Base-by-base conservation (phyloP, 2,113 vertebrate species). In the Mobula birostris region DNA sequence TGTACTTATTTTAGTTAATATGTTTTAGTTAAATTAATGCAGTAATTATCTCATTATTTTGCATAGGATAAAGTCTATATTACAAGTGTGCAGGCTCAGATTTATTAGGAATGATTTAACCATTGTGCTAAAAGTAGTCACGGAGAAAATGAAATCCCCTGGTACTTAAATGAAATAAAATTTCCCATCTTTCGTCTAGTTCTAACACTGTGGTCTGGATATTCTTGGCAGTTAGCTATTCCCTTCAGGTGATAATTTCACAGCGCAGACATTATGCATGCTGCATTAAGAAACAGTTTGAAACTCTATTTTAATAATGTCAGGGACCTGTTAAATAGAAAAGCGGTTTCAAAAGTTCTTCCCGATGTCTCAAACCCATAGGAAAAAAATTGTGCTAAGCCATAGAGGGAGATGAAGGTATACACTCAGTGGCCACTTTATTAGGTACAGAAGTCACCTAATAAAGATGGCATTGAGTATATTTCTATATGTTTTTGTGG, bases 11-110 rank as follows among this genome's bases (percentile, higher is more conserved):
- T 32, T 11, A 21, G 85, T 68, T 90, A 90, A 90, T 90, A 63
- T 17, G 66, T 68, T 68, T 90, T 5, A 15, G 61, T 32, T 66
- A 66, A 90, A 90, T 90, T 66, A 66, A 68, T n/a, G 32, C 85
- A 90, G n/a, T 90, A 66, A 90, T 90, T 90, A 19, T 90, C 85
- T 90, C 61, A 66, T 90, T 90, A 68, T 90, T 66, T 90, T 90
- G 15, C 61, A 66, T 12, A 66, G 7, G 61, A 29, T 90, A 66
- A 68, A 19, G 32, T 32, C 61, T 66, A 90, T 66, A 90, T 90
- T 68, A 90, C 29, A 90, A 36, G 66, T 90, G n/a, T 68, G 29
- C 61, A 90, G 85, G n/a, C 58, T 8, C 66, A 15, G 61, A 88
- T 88, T 61, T 63, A 88, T 15, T 58, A 63, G 12, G 14, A 90